Conservation (phyloP, 1,140 invertebrate genomes). For the Bemisia tabaci region DNA sequence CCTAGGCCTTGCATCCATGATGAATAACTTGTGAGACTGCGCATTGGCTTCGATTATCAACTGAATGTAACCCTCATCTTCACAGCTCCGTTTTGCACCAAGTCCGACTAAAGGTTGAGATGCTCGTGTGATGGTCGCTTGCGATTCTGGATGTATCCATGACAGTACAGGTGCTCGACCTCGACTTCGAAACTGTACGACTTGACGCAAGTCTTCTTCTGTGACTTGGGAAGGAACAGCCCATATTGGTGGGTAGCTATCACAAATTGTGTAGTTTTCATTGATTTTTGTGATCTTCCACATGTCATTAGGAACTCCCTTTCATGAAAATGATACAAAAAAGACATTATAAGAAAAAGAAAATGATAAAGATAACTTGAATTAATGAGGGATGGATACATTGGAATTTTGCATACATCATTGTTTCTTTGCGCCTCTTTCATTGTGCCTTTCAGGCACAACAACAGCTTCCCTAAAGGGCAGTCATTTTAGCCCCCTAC, state of each 20-base stretch:
- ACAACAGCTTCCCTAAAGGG: no score
- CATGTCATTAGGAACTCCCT: conserved; percentile 89
- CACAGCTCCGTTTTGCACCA: conserved; percentile 72
- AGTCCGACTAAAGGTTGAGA: conserved; percentile 88
- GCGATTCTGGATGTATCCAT: conserved; percentile 93
- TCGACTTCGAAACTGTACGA: conserved; percentile 73
- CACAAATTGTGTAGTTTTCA: conserved; percentile 84
- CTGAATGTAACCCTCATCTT: conserved; percentile 92
- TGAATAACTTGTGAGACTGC: conserved; percentile 90
- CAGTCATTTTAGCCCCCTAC: no score
- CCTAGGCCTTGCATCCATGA: conserved; percentile 94
- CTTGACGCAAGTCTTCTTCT: conserved; percentile 74
- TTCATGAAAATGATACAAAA: no score
- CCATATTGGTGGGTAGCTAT: conserved; percentile 91
- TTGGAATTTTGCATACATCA: no score
- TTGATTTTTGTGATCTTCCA: conserved; percentile 93
- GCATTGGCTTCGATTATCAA: conserved; percentile 97
- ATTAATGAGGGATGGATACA: no score
- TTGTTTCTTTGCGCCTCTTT: no score
- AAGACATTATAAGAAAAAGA: no score
- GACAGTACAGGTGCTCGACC: conserved; percentile 83
- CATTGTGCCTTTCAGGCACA: no score
- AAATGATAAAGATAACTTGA: no score
- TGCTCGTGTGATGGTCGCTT: conserved; percentile 90
- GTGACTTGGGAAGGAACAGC: conserved; percentile 75